Evolutionary conservation across 2,113 vertebrate genomes (phyloP), one percentile per base, ranked within the genome.

Genomic region (Neoarius graeffei): DNA sequence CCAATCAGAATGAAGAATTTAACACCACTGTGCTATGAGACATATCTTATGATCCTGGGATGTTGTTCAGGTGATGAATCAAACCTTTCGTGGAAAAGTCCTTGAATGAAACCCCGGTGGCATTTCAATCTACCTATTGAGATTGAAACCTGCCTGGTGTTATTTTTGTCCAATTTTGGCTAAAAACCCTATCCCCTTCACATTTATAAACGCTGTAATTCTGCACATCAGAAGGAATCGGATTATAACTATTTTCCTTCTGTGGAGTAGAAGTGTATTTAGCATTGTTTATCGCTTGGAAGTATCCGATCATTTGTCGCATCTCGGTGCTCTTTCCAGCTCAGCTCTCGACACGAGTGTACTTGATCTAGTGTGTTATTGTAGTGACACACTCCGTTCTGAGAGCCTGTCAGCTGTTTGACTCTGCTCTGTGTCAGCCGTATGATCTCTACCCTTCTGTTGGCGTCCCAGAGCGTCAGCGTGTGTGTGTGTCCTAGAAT

Each of bases 381-480:
- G 89, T 82, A 82, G 66, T 52, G 89, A 50, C 42, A 73, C 66
- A 23, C 77, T 83, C 80, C 60, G 56, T 57, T 85, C 81, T 87
- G 66, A 86, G 89, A 69, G 83, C n/a, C 59, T 90, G 85, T 89
- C 85, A 85, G 64, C 23, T 48, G 60, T 67, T 25, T 25, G 13
- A 52, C 74, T 86, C 89, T 89, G 82, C 74, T 90, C 76, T 90
- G 85, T 90, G 89, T 87, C 71, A 52, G 84, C 30, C 57, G 27
- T 85, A 52, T 66, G 85, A 86, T 76, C 20, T 64, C 66, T 66
- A 42, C 64, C 59, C 60, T 35, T 50, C 74, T 67, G 17, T 85
- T 30, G 54, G 69, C 35, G 7, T 89, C 25, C 74, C 56, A 52
- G 42, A 71, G 85, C 69, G 77, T 60, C 50, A 20, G 81, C 30